A percentile compares a stretch with the other conserved stretches of the same genome.
Evolutionary conservation across 2,113 vertebrate species (phyloP).

Genomic region (Lichenostomus cassidix): DNA sequence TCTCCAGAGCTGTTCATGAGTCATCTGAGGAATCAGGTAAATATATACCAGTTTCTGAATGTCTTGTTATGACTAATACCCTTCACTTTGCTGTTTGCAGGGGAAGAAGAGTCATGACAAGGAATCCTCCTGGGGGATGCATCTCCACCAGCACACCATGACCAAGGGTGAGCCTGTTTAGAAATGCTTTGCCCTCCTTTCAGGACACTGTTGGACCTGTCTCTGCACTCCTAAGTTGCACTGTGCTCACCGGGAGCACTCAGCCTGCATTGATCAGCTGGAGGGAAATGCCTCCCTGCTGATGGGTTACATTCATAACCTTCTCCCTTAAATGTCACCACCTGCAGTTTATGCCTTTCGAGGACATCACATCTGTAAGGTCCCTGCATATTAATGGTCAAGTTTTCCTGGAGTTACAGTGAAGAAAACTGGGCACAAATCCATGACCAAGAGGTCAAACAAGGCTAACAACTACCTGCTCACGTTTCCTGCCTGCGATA

Average conservation of each 20-base stretch:
- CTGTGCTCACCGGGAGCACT: not conserved
- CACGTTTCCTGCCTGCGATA: not conserved
- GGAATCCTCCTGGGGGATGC: not conserved
- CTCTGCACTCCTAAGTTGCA: fast-evolving
- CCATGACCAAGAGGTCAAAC: not conserved
- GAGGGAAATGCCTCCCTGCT: not conserved
- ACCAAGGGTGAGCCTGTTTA: not conserved
- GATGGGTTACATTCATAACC: not conserved
- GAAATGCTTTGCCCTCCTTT: fast-evolving
- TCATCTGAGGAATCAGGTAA: not conserved
- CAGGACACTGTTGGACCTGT: not conserved
- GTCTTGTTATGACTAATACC: not conserved
- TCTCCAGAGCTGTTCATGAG: not conserved
- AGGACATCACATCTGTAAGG: not conserved
- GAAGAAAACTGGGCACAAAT: not conserved
- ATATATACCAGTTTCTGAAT: not conserved
- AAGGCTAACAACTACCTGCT: not conserved
- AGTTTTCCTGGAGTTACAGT: not conserved
- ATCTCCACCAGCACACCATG: not conserved
- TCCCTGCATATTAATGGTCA: not conserved
- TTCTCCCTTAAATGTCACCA: not conserved
- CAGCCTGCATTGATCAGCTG: not conserved
- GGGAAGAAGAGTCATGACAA: not conserved
- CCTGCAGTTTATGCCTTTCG: not conserved
- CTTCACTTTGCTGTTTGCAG: not conserved